Conservation (phyloP, 2,888 invertebrate species). For the Chalcis sispes region DNA sequence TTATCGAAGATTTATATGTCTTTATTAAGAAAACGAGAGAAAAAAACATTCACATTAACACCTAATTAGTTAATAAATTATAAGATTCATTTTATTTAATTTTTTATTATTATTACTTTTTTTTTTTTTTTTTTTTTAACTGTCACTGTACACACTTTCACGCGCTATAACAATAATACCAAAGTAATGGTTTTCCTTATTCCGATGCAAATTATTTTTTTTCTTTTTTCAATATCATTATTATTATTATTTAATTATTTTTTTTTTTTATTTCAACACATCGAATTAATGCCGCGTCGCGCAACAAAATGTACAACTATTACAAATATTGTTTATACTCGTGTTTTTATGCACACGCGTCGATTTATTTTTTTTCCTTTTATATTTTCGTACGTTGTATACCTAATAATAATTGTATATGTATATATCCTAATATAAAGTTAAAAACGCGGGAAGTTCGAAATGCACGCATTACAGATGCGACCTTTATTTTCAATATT, state of each 20-base stretch:
- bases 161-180: conserved; percentile 70
- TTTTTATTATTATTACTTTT: conserved; percentile 36
- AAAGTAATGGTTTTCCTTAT: conserved; percentile 64
- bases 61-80: conserved; percentile 61
- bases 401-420: conserved; percentile 62
- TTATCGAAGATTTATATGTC: too few relatives aligned
- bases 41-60: conserved; percentile 33
- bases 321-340: conserved; percentile 69
- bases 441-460: conserved; percentile 72
- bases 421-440: conserved; percentile 69
- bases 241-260: conserved; percentile 17
- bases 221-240: conserved; percentile 42
- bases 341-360: conserved; percentile 26
- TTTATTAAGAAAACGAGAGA: conserved; percentile 40
- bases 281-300: conserved; percentile 55
- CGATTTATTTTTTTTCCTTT: conserved; percentile 20
- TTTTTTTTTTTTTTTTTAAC: conserved; percentile 63
- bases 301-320: conserved; percentile 69
- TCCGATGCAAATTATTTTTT: too few relatives aligned
- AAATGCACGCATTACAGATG: conserved; percentile 60
- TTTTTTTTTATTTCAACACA: conserved; percentile 51
- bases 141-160: conserved; percentile 67
- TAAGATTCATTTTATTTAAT: too few relatives aligned
- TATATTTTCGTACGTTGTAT: conserved; percentile 20
- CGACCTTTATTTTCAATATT: conserved; percentile 45